phyloP scores from a whole-genome alignment of 2,888 invertebrate species.

The Protodeltote pygarga region DNA sequence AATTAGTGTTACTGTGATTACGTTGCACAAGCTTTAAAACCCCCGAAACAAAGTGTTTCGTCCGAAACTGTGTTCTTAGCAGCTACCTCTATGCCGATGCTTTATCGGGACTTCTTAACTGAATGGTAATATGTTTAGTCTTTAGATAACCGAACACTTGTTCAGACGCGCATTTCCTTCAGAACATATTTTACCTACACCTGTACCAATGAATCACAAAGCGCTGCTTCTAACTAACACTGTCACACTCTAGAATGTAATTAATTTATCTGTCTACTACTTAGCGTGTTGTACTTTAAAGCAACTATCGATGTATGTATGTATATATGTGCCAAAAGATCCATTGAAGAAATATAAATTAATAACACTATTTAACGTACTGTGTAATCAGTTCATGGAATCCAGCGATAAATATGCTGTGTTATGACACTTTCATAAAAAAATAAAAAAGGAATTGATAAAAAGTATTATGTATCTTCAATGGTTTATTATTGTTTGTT shows the following conservation, averaged over 20 bases:
- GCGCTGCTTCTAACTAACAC: conserved; percentile 53
- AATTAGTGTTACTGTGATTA: neutral
- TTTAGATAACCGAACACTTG: too few species aligned
- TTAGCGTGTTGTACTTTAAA: conserved; percentile 43
- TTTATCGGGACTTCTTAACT: neutral
- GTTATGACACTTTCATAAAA: neutral
- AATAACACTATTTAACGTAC: too few species aligned
- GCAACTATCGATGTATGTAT: conserved; percentile 47
- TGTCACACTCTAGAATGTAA: conserved; percentile 39
- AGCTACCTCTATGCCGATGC: conserved; percentile 7
- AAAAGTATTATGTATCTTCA: conserved; percentile 39
- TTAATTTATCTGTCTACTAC: conserved; percentile 43
- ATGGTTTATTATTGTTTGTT: conserved; percentile 50
- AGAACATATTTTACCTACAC: conserved; percentile 48
- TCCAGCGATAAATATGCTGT: too few species aligned
- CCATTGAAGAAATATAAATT: conserved; percentile 41
- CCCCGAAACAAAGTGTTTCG: conserved; percentile 31
- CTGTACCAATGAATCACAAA: conserved; percentile 44
- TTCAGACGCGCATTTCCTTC: conserved; percentile 18
- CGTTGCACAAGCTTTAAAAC: neutral
- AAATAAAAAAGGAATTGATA: neutral
- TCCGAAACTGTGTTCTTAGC: conserved; percentile 38
- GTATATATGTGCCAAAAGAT: conserved; percentile 39
- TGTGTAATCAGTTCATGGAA: too few species aligned
- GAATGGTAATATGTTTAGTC: too few species aligned